Base-by-base conservation (phyloP, 2,113 vertebrate species). In the Typhlomys cinereus region DNA sequence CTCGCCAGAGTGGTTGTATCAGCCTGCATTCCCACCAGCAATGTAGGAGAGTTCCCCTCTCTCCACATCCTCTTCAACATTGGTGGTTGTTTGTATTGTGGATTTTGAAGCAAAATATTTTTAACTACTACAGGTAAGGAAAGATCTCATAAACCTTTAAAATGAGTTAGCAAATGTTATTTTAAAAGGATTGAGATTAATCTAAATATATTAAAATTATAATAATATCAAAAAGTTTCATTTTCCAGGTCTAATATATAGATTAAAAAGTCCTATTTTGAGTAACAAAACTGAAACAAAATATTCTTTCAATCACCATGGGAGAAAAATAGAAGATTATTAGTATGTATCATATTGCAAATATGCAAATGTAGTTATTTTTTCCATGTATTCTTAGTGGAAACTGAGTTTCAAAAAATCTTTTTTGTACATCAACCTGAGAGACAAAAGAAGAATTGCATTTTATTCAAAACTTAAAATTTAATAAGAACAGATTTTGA, bases 381-480 rank as follows among this genome's bases (percentile, higher is more conserved):
- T 75, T 79, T 14, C 64, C 25, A 29, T 25, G 12, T 9, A 62
- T 5, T 84, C 23, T 74, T 88, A 27, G 18, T 41, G 7, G 69
- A 10, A 54, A 4, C 31, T 2, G 52, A 82, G 50, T 54, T 61
- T 52, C 46, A 4, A 71, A 7, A 7, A 71, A 46, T 50, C n/a
- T 34, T 76, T n/a, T 92, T 50, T 82, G 48, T 31, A 50, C 3
- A 78, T 12, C 1, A 61, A 21, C 34, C 74, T 73, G 11, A 44
- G 11, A 91, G 36, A 20, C 3, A 86, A 61, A 91, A 67, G 46
- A 92, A 91, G n/a, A 93, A 81, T 76, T 75, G 10, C 6, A 41
- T 88, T 85, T 88, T 21, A 90, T 25, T 71, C 4, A 79, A 54
- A 46, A 54, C 6, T 79, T 90, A n/a, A 88, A 88, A 57, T 74